These are phyloP conservation scores for Sesia apiformis DNA, from an alignment of 2,888 invertebrate genomes.

Conservation along the genomic window DNA sequence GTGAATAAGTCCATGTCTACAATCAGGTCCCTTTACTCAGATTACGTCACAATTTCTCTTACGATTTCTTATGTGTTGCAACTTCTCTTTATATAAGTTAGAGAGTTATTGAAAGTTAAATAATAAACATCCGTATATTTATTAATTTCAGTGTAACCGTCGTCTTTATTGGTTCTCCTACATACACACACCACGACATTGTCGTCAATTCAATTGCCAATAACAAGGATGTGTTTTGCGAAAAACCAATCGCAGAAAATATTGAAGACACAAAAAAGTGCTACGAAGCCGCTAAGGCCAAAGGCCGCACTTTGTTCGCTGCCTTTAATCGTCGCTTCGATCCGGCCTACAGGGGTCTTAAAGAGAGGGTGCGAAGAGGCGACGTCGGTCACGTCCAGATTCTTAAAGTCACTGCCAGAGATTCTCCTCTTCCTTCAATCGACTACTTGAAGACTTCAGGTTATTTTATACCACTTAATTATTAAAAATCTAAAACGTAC, in stretches of 20 bases:
- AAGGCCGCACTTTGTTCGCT: conserved; percentile 71
- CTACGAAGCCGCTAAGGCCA: conserved; percentile 72
- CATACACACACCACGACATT: conserved; percentile 73
- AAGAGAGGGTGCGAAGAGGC: conserved; percentile 65
- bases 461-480: conserved; percentile 17
- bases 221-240: conserved; percentile 79
- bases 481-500: no score
- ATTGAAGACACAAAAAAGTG: conserved; percentile 68
- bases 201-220: conserved; percentile 65
- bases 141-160: conserved; percentile 59
- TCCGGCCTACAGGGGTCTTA: conserved; percentile 69
- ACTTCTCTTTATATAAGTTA: no score
- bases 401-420: conserved; percentile 77
- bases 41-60: no score
- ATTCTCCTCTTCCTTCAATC: conserved; percentile 77
- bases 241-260: conserved; percentile 79
- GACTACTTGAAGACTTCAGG: conserved; percentile 76
- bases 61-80: no score
- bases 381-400: conserved; percentile 77
- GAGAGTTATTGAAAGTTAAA: no score
- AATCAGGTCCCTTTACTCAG: no score
- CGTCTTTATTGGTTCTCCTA: conserved; percentile 75
- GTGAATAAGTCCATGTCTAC: no score
- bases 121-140: no score
- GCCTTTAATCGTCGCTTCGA: conserved; percentile 82